Evolutionary conservation across 2,888 invertebrate species (phyloP), one percentile per base, ranked within the genome.

Genomic region (Dinocampus coccinellae): DNA sequence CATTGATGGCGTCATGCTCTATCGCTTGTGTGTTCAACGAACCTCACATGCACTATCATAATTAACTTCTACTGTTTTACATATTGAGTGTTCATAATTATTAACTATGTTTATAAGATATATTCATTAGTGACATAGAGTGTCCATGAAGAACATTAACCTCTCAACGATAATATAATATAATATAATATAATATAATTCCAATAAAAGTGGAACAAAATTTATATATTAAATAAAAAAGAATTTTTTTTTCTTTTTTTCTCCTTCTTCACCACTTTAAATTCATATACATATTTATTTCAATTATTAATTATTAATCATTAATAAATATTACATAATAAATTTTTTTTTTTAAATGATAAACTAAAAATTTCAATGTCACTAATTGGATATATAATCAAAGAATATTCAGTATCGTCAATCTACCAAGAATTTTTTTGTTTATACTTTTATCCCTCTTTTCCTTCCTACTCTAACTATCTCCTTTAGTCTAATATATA

Each of bases 1-100:
- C 80, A 76, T 79, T 80, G 80, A 81, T 80, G 80, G 79, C 82
- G 82, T 83, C 79, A 83, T 80, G 83, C 81, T 82, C 82, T 79
- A 79, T 76, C 81, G 81, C 83, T 79, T 77, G 16, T 47, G 7
- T 47, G 74, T 78, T 72, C 67, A 72, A 72, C 61, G 72, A 72
- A 72, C 72, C 72, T 72, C 63, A 72, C 57, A 68, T 63, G 26
- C 39, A 72, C 47, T 61, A 39, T 62, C 55, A 57, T 72, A 72
- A 72, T 72, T 71, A n/a, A 71, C 55, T 20, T 36, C 22, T 62
- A 29, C 55, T 67, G 67, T 67, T 72, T 72, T 53, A 72, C 72
- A 72, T 72, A 72, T 67, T 72, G 67, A 72, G 20, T 65, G 65
- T n/a, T 60, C 65, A 39, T 65, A 70, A 70, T 70, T 65, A 70